Conservation (phyloP, 2,113 vertebrate species). For the Corythornis madagascariensis region DNA sequence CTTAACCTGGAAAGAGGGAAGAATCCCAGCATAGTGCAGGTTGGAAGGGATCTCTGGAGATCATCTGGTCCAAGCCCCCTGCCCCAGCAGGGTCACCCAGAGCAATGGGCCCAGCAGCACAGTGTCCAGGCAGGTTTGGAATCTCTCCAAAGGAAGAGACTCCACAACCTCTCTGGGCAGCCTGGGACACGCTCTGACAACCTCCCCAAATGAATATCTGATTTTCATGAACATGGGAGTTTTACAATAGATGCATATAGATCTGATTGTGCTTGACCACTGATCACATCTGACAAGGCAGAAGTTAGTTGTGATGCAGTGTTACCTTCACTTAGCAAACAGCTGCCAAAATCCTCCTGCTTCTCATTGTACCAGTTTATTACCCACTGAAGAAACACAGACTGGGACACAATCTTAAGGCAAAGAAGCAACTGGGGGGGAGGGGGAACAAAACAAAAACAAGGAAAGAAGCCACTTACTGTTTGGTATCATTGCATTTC, state of each 20-base stretch:
- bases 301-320: neutral
- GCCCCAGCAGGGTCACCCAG: neutral
- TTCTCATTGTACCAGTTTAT: neutral
- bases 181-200: neutral
- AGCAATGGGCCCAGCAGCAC: neutral
- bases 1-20: conserved; percentile 16
- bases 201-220: neutral
- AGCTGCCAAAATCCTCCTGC: neutral
- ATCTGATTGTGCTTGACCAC: neutral
- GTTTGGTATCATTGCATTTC: conserved; percentile 25
- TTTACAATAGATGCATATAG: neutral
- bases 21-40: neutral
- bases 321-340: neutral
- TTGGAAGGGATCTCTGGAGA: neutral
- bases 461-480: neutral
- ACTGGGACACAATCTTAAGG: neutral
- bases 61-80: neutral
- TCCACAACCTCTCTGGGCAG: neutral
- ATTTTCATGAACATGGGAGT: neutral
- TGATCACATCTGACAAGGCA: neutral
- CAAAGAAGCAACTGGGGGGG: neutral
- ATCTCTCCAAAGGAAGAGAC: no score
- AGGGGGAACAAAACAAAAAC: neutral
- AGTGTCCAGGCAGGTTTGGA: no score
- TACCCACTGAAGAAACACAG: neutral